Conservation (phyloP, 1,140 invertebrate species). For the Drosophila parabipectinata region DNA sequence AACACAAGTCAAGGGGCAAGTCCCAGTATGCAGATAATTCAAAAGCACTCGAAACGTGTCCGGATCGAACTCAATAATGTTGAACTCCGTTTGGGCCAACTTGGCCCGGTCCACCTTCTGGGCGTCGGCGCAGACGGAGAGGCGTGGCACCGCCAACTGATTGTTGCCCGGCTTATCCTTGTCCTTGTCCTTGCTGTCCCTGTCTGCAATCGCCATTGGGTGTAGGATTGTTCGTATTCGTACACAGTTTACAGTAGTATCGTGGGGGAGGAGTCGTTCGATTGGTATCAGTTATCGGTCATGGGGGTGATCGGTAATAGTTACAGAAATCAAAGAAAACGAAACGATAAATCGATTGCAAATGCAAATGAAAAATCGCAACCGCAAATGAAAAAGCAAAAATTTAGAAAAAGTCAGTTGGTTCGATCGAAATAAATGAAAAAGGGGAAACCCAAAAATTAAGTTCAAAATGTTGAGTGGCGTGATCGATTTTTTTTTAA, state of each 20-base stretch:
- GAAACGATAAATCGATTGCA: conserved; percentile 13
- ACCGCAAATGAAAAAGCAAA: conserved; percentile 8
- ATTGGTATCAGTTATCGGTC: conserved; percentile 23
- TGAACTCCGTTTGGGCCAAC: conserved; percentile 96
- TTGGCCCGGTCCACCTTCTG: conserved; percentile 96
- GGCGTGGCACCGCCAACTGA: conserved; percentile 91
- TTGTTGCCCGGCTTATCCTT: conserved; percentile 90
- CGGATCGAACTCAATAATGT: conserved; percentile 97
- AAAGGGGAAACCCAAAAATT: conserved; percentile 1
- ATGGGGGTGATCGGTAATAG: conserved; percentile 9
- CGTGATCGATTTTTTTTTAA: background rate
- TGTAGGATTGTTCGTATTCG: conserved; percentile 25
- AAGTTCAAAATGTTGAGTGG: conserved; percentile 18
- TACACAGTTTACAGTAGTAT: conserved; percentile 7
- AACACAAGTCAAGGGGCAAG: conserved; percentile 94
- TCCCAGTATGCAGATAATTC: conserved; percentile 96
- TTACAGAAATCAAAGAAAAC: conserved; percentile 3
- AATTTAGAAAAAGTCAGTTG: conserved; percentile 25
- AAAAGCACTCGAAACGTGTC: conserved; percentile 95
- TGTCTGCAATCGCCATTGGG: conserved; percentile 85
- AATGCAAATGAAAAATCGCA: conserved; percentile 24
- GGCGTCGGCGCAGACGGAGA: conserved; percentile 96
- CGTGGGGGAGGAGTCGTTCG: background rate
- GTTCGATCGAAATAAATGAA: background rate
- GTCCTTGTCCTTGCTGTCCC: conserved; percentile 91